Conservation (phyloP, 2,797 vertebrate genomes). For the Taenioides sp. region DNA sequence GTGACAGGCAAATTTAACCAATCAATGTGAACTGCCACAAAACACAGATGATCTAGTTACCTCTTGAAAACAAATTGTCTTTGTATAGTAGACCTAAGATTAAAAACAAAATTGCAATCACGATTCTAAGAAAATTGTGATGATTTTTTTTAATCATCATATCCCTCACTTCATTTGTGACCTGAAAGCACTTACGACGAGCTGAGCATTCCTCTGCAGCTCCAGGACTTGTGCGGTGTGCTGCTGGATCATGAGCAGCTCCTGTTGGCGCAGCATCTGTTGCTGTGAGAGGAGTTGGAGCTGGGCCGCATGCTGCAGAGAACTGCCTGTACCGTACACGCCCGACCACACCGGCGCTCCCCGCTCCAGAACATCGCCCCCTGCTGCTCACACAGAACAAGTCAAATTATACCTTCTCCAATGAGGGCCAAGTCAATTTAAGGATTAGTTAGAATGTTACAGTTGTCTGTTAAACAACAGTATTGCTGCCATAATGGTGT, state of each 20-base stretch:
- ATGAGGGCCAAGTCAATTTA: not conserved
- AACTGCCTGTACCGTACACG: conserved; percentile 86
- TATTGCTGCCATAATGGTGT: not conserved
- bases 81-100: not conserved
- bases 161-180: not conserved
- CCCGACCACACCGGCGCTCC: conserved; percentile 89
- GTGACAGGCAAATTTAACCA: not conserved
- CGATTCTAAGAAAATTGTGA: not conserved
- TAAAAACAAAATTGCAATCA: not conserved
- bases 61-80: not conserved
- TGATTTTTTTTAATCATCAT: too few species aligned
- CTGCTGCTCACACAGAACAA: conserved; percentile 30
- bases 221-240: conserved; percentile 95
- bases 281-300: conserved; percentile 97
- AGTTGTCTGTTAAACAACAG: not conserved
- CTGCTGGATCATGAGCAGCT: conserved; percentile 95
- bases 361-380: conserved; percentile 91
- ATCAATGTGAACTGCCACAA: not conserved
- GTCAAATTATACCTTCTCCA: not conserved
- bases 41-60: not conserved
- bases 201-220: conserved; percentile 90
- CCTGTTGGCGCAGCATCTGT: conserved; percentile 94
- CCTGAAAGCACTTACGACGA: conserved; percentile 81
- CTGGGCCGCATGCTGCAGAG: conserved; percentile 95
- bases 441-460: not conserved